Conservation (phyloP, 2,888 invertebrate species). For the Aelia acuminata region DNA sequence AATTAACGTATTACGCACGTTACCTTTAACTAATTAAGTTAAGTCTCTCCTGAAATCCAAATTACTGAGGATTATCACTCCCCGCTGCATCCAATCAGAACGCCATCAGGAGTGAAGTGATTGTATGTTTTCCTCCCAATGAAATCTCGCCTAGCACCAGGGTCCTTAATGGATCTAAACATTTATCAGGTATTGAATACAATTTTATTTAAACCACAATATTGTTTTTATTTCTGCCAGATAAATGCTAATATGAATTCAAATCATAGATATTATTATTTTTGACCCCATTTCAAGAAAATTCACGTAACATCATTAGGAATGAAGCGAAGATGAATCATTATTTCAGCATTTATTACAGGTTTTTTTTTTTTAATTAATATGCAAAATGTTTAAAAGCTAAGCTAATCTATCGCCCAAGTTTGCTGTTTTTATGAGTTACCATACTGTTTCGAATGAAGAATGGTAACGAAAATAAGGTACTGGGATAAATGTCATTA, state of each 20-base stretch:
- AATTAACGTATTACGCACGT: too few relatives aligned
- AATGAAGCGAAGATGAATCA: not conserved
- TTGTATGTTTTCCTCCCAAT: conserved; percentile 1
- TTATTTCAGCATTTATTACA: not conserved
- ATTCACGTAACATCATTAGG: not conserved
- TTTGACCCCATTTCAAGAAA: not conserved
- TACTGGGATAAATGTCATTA: too few relatives aligned
- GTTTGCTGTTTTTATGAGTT: too few relatives aligned
- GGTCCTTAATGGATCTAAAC: not conserved
- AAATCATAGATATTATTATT: not conserved
- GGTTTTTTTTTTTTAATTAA: too few relatives aligned
- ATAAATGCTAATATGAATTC: not conserved
- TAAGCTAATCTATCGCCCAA: too few relatives aligned
- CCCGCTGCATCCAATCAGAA: not conserved
- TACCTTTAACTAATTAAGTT: too few relatives aligned
- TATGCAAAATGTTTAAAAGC: too few relatives aligned
- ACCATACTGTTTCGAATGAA: too few relatives aligned
- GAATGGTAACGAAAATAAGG: too few relatives aligned
- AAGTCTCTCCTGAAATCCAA: too few relatives aligned
- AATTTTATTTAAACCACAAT: not conserved
- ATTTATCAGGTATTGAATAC: not conserved
- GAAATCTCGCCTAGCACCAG: not conserved
- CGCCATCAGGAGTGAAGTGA: not conserved
- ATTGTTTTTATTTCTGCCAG: not conserved
- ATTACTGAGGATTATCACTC: too few relatives aligned